Evolutionary conservation across 2,888 invertebrate genomes (phyloP), one percentile per base, ranked within the genome.

Genomic region (Sinelater perroti): DNA sequence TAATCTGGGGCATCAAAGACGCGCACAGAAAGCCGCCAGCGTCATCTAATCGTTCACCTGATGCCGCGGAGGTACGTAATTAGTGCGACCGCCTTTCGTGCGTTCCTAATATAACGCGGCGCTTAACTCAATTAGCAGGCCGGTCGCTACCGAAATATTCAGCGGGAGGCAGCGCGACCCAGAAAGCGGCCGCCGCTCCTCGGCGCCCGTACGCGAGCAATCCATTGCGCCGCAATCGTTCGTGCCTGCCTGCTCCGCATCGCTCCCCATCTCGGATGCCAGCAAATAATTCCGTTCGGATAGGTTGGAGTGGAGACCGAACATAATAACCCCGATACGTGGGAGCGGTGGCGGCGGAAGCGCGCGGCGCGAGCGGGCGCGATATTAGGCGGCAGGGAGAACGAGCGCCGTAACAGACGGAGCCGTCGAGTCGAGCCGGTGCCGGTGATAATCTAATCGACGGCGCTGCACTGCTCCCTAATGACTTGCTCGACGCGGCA

Each of bases 371-470:
- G 49, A 50, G 42, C 33, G 44, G 35, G 17, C 33, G 33, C 49
- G 42, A 56, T 56, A 56, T 56, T 50, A 30, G 56, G 51, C 35
- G 44, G 56, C 38, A 50, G 36, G 53, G 46, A 53, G 36, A 53
- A 53, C n/a, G n/a, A n/a, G n/a, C 35, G 30, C 36, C 45, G 52
- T 45, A 56, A 45, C 51, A 56, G 50, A 53, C 53, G 52, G 52
- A 49, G 49, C 47, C 58, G 58, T 49, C 49, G 47, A 54, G 53
- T 58, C 54, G 58, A 54, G 49, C 49, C 53, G 53, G 42, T 54
- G 49, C 49, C 40, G 54, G 58, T 58, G 58, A 58, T 58, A 58
- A 58, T 58, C 58, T 58, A 58, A 58, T 58, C 58, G 58, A 53
- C 53, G 53, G 47, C 54, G 58, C 54, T 58, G 58, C 54, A 58